Conservation (phyloP, 2,113 vertebrate species). For the Collichthys lucidus region DNA sequence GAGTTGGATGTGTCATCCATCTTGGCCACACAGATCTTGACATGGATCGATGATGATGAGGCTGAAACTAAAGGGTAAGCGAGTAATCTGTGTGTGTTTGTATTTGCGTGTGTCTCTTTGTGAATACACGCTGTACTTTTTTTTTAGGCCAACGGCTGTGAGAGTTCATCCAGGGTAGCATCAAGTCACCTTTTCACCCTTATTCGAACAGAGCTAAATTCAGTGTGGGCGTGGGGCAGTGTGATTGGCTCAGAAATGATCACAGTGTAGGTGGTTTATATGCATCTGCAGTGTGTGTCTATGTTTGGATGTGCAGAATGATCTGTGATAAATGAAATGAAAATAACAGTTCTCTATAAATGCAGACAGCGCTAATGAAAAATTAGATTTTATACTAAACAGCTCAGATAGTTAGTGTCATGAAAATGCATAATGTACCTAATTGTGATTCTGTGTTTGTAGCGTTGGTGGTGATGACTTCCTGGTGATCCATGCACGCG, state of each 20-base stretch:
- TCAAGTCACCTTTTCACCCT: slow-evolving; percentile 36
- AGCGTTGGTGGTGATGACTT: slow-evolving; percentile 90
- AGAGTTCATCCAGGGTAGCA: slow-evolving; percentile 39
- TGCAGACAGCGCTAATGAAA: neutral
- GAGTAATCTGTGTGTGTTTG: slow-evolving; percentile 1
- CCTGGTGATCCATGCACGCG: slow-evolving; percentile 92
- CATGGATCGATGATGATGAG: slow-evolving; percentile 98
- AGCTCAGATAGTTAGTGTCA: neutral
- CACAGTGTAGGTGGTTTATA: slow-evolving; percentile 16
- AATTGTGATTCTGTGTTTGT: neutral
- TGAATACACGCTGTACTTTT: neutral
- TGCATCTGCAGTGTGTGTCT: slow-evolving; percentile 10
- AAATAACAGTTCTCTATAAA: neutral
- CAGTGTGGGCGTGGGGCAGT: neutral
- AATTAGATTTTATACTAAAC: neutral
- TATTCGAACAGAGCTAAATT: slow-evolving; percentile 14
- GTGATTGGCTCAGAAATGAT: slow-evolving; percentile 17
- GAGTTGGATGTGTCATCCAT: slow-evolving; percentile 98
- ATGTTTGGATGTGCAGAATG: slow-evolving; percentile 1
- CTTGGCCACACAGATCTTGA: slow-evolving; percentile 94
- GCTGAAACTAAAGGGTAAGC: slow-evolving; percentile 92
- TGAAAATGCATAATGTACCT: neutral
- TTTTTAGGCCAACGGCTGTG: neutral
- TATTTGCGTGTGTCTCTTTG: neutral
- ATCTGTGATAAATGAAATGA: neutral